A percentile compares a stretch with the other conserved stretches of the same genome.
Evolutionary conservation across 2,888 invertebrate species (phyloP).

Genomic region (Orthosia gothica): DNA sequence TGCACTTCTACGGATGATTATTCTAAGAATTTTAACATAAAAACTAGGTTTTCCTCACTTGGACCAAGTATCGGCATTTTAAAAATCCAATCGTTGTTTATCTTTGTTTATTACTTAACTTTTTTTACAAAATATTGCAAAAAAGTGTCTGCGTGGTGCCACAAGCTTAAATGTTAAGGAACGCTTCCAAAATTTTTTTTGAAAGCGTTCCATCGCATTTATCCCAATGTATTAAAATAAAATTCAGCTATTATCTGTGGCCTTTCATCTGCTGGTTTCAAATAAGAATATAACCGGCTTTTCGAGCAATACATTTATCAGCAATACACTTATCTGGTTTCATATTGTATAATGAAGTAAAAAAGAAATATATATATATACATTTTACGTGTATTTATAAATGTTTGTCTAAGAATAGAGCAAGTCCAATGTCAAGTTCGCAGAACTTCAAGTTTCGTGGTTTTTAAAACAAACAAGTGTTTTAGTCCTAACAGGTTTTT

Average conservation of each 20-base stretch:
- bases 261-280: background rate
- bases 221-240: background rate
- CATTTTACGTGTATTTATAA: constrained; percentile 1
- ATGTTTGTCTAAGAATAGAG: constrained; percentile 11
- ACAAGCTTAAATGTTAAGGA: background rate
- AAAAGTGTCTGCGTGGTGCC: background rate
- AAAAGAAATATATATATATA: too few species aligned
- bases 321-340: constrained; percentile 7
- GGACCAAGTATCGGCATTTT: background rate
- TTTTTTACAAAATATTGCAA: background rate
- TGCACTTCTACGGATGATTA: constrained; percentile 22
- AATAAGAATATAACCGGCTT: background rate
- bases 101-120: background rate
- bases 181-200: background rate
- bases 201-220: background rate
- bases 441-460: constrained; percentile 2
- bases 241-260: background rate
- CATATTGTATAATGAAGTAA: background rate
- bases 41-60: constrained; percentile 43
- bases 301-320: background rate
- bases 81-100: background rate
- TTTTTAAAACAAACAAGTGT: background rate
- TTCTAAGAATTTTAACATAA: constrained; percentile 36
- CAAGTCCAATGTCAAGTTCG: constrained; percentile 20
- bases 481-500: background rate